phyloP scores from a whole-genome alignment of 2,888 invertebrate genomes.

The Eupithecia inturbata region DNA sequence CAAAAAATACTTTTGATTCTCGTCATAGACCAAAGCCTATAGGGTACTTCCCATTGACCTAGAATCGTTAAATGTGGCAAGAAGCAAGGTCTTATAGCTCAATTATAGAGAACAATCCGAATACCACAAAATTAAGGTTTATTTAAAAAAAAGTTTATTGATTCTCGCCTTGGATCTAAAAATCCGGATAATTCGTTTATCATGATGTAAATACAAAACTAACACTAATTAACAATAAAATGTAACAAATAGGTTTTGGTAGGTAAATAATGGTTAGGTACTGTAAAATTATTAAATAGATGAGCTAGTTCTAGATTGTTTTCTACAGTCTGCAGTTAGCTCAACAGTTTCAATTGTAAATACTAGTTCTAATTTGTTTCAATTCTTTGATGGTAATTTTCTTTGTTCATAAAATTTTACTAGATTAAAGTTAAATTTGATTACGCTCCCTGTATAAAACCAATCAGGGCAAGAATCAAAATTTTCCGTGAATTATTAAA shows the following conservation, averaged over 20 bases:
- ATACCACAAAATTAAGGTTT: too few species aligned
- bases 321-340: background rate
- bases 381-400: background rate
- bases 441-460: background rate
- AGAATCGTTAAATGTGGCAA: too few species aligned
- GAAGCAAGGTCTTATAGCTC: too few species aligned
- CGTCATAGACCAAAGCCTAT: too few species aligned
- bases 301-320: background rate
- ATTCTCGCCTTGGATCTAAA: too few species aligned
- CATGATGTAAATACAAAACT: too few species aligned
- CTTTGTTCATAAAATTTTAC: background rate
- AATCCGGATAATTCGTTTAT: too few species aligned
- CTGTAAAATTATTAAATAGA: background rate
- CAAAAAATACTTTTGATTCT: too few species aligned
- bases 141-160: too few species aligned
- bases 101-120: too few species aligned
- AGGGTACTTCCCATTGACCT: too few species aligned
- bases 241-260: background rate
- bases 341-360: background rate
- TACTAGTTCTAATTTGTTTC: background rate
- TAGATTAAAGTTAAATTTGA: background rate
- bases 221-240: too few species aligned
- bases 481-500: background rate
- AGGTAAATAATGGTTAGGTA: background rate
- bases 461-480: conserved; percentile 7